Conservation (phyloP, 2,113 vertebrate genomes). For the Heterotilapia buettikoferi region DNA sequence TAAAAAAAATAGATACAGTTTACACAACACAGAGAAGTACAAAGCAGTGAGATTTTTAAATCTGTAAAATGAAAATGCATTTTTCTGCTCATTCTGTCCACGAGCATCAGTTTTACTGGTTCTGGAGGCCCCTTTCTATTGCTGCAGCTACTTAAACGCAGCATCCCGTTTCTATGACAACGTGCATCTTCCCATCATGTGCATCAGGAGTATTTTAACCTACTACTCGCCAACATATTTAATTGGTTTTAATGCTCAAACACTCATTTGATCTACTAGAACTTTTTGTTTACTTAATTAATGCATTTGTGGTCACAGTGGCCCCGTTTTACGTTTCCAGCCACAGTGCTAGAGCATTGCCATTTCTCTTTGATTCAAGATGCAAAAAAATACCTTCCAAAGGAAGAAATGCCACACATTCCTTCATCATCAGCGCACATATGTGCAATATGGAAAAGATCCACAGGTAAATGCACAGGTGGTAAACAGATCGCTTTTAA, state of each 20-base stretch:
- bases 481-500: background rate
- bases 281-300: background rate
- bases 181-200: slow-evolving; percentile 35
- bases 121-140: background rate
- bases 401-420: background rate
- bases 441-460: background rate
- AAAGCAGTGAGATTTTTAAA: background rate
- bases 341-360: background rate
- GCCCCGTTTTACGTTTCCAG: background rate
- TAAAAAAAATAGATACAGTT: background rate
- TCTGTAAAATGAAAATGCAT: background rate
- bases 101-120: background rate
- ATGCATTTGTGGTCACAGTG: background rate
- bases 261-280: background rate
- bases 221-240: background rate
- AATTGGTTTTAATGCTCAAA: background rate
- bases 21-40: background rate
- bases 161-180: slow-evolving; percentile 76
- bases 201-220: background rate
- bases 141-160: slow-evolving; percentile 12
- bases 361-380: background rate
- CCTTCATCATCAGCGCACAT: background rate
- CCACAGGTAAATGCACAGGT: background rate
- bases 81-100: background rate
- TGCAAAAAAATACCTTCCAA: background rate